Evolutionary conservation across 2,888 invertebrate genomes (phyloP).

Genomic region (Cerastis leucographa): DNA sequence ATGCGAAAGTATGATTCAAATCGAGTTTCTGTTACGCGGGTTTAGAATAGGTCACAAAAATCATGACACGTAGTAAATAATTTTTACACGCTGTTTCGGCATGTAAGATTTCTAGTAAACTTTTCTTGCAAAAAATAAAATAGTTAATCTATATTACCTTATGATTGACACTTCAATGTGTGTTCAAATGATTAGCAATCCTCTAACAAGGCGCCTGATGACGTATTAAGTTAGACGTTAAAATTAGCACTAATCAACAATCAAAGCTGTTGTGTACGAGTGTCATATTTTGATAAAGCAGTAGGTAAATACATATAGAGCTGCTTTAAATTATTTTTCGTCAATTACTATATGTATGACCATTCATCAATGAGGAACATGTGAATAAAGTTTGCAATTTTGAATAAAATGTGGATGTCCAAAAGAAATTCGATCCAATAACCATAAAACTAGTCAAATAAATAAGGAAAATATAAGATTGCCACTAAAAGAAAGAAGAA

Average conservation of each 20-base stretch:
- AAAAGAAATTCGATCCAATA: not conserved
- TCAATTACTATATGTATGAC: not conserved
- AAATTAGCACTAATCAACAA: conserved; percentile 12
- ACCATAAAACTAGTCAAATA: not conserved
- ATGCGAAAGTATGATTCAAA: not conserved
- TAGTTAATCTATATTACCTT: not conserved
- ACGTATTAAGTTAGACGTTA: conserved; percentile 22
- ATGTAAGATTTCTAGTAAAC: not conserved
- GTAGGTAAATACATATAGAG: not conserved
- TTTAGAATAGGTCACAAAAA: not conserved
- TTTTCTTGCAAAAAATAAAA: not conserved
- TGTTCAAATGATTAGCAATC: conserved; percentile 19
- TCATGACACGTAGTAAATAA: not conserved
- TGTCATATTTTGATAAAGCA: not conserved
- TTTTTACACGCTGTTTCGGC: not conserved
- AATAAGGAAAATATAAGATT: not conserved
- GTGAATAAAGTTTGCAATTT: not conserved
- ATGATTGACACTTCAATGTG: conserved; percentile 16
- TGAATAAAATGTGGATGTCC: not conserved
- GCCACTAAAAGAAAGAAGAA: not conserved
- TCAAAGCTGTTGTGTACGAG: not conserved
- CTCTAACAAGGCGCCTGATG: conserved; percentile 22
- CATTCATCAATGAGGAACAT: not conserved
- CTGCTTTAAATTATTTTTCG: not conserved
- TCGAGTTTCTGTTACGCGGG: not conserved